Conservation (phyloP, 1,140 invertebrate genomes). For the Drosophila micromelanica region DNA sequence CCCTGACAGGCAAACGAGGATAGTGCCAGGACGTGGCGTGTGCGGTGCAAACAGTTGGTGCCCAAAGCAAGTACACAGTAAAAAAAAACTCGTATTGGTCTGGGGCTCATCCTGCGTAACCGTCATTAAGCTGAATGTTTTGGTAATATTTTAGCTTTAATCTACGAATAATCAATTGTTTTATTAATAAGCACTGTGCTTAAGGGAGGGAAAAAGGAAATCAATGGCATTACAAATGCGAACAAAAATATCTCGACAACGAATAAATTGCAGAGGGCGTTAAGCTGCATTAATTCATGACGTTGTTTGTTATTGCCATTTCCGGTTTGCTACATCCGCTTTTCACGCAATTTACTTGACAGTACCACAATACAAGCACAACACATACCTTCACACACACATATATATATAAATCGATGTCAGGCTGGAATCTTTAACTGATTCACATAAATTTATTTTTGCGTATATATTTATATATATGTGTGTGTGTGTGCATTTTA, state of each 20-base stretch:
- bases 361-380: slow-evolving; percentile 28
- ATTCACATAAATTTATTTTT: slow-evolving; percentile 27
- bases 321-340: slow-evolving; percentile 73
- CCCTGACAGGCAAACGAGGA: slow-evolving; percentile 41
- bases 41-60: slow-evolving; percentile 12
- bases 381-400: slow-evolving; percentile 11
- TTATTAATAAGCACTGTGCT: slow-evolving; percentile 2
- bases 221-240: slow-evolving; percentile 35
- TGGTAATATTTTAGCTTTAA: slow-evolving; percentile 16
- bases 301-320: slow-evolving; percentile 71
- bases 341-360: slow-evolving; percentile 58
- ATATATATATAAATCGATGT: slow-evolving; percentile 12
- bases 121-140: background rate
- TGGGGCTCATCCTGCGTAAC: background rate
- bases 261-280: slow-evolving; percentile 39
- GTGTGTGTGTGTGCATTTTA: slow-evolving; percentile 6
- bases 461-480: background rate
- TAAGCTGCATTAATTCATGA: slow-evolving; percentile 74
- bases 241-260: slow-evolving; percentile 33
- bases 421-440: slow-evolving; percentile 22
- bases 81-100: slow-evolving; percentile 1
- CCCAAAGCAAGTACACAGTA: background rate
- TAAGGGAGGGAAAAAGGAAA: slow-evolving; percentile 11
- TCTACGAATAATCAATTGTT: slow-evolving; percentile 29
- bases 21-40: slow-evolving; percentile 19